Evolutionary conservation across 2,113 vertebrate species (phyloP).

Genomic region (Spheniscus mendiculus): DNA sequence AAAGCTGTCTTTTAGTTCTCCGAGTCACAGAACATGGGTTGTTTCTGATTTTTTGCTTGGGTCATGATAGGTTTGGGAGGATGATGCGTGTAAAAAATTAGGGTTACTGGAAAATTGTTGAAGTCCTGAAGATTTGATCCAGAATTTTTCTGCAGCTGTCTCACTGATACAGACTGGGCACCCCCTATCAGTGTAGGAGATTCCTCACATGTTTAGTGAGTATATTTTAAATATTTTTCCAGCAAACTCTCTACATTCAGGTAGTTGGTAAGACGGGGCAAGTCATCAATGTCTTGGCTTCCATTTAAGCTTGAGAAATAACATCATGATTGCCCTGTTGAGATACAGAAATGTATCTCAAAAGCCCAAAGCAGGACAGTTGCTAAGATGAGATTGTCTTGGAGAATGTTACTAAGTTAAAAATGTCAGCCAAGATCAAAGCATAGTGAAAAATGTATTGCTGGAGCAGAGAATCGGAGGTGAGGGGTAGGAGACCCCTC

Average conservation of each 20-base stretch:
- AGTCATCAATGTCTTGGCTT: not conserved
- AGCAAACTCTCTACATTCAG: not conserved
- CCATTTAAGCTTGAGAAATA: not conserved
- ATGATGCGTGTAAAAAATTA: rapidly evolving
- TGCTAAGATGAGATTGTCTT: conserved; percentile 56
- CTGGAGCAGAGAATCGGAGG: conserved; percentile 9
- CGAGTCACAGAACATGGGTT: not conserved
- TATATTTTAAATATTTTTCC: not conserved
- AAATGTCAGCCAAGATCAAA: conserved; percentile 64
- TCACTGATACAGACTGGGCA: not conserved
- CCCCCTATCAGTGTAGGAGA: not conserved
- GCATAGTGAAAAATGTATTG: conserved; percentile 8
- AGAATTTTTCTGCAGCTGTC: not conserved
- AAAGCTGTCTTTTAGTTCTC: not conserved
- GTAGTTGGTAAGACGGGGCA: not conserved
- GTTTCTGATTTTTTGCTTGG: not conserved
- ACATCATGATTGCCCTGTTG: not conserved
- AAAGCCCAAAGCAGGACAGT: conserved; percentile 41
- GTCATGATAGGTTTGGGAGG: not conserved
- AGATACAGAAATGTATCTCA: conserved; percentile 41
- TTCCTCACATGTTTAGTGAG: not conserved
- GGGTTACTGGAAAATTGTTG: not conserved
- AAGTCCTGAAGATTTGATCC: not conserved
- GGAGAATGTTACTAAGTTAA: conserved; percentile 42
- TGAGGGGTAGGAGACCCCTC: not conserved